Evolutionary conservation across 2,113 vertebrate species (phyloP).

Genomic region (Diphyllodes magnificus): DNA sequence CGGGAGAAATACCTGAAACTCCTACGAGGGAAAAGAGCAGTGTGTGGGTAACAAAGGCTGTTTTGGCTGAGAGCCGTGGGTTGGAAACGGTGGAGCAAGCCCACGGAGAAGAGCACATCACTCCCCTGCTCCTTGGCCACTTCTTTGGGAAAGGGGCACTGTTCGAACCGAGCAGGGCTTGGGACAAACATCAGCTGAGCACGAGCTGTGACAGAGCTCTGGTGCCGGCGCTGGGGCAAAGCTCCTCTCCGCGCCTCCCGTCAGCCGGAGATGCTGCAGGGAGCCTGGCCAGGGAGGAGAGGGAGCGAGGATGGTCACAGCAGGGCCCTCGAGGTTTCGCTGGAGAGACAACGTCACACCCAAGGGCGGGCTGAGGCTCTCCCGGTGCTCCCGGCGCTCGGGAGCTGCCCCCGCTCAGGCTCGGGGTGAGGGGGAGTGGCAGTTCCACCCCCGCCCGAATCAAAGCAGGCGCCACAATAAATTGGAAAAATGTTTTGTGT

Average conservation of each 20-base stretch:
- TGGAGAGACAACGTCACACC: rapidly evolving
- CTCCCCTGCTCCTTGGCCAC: neutral
- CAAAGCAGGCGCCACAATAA: neutral
- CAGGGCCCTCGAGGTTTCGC: neutral
- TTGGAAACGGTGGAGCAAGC: neutral
- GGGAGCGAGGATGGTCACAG: neutral
- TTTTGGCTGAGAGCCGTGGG: neutral
- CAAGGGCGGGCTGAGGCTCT: rapidly evolving
- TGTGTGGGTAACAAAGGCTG: neutral
- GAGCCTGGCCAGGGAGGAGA: rapidly evolving
- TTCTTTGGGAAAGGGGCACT: neutral
- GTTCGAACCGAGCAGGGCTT: neutral
- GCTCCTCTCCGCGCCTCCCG: neutral
- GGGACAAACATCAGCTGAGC: neutral
- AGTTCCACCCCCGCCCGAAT: neutral
- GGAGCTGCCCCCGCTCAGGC: neutral
- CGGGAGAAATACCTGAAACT: neutral
- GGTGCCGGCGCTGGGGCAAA: neutral
- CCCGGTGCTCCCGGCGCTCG: neutral
- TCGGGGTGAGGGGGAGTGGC: rapidly evolving
- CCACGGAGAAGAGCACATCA: neutral
- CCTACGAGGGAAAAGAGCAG: neutral
- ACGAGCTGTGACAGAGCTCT: neutral
- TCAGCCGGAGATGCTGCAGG: rapidly evolving
- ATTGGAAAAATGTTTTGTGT: neutral